Base-by-base conservation (phyloP, 37 sponge, comb jelly and placozoan genomes). In the Ephydatia muelleri region DNA sequence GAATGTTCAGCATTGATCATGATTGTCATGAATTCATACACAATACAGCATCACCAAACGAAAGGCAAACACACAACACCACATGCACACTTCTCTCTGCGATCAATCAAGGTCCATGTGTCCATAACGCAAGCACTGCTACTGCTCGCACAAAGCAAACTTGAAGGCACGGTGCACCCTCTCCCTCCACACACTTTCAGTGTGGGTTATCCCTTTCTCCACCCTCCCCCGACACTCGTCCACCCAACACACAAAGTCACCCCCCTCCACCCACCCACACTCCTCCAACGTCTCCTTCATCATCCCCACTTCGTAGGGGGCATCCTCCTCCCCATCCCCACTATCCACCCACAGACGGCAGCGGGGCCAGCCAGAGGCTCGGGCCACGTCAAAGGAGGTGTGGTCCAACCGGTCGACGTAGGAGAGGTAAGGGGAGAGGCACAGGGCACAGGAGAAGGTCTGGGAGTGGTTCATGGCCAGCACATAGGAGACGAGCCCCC, bases 351-450 rank as follows among this genome's bases (percentile, higher is more conserved):
- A 96, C n/a, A 96, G 25, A 49, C 85, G 49, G 68, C 77, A 84
- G 70, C 13, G n/a, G 14, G 80, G 47, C 1, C n/a, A 3, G 19
- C 28, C 38, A 16, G 43, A 32, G 19, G 38, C 49, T 82, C 49
- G 68, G 16, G 89, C 85, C 57, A 93, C 43, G 35, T 89, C 83
- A 67, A 70, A 96, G 22, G 77, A 68, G 11, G 92, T 40, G 5
- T 26, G 36, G 77, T 89, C 83, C 8, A 64, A 68, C 33, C 66
- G 75, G 68, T 96, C 97, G 3, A 81, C 86, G 43, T 79, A 93
- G 92, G 92, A 96, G 57, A 96, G 84, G 2, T 92, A 91, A 3
- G 97, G 92, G 26, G 97, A 93, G 73, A 93, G 48, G 66, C 92
- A 91, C 23, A 93, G 22, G 64, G 82, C 88, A 39, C 84, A 37